These are phyloP conservation scores for Tanypteryx hageni DNA, from an alignment of 2,888 invertebrate genomes.

Conservation along the genomic window DNA sequence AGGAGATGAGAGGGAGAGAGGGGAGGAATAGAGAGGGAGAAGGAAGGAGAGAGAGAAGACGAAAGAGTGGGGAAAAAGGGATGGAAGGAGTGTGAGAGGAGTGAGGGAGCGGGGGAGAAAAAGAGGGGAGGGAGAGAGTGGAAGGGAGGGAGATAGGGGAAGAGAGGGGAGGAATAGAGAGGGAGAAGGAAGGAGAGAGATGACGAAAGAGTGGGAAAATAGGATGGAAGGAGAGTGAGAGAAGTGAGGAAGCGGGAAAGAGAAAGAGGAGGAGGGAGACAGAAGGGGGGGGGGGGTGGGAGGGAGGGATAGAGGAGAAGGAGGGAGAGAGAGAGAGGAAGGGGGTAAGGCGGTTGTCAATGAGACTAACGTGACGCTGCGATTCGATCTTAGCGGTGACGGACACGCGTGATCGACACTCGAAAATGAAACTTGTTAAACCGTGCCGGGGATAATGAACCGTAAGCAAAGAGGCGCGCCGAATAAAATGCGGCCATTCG, in stretches of 20 bases:
- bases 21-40: background rate
- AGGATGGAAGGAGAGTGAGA: no score
- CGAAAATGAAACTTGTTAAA: slow-evolving; percentile 18
- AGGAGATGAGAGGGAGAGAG: no score
- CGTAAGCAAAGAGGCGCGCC: background rate
- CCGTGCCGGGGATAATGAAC: background rate
- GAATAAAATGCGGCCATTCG: background rate
- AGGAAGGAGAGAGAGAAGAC: background rate
- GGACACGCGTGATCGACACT: background rate
- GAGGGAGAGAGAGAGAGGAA: background rate
- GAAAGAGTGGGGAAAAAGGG: background rate
- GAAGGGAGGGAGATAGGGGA: no score
- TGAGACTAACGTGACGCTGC: background rate
- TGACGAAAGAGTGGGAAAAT: no score
- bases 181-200: no score
- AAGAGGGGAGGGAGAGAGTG: no score
- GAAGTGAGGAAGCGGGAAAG: no score
- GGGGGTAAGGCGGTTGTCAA: background rate
- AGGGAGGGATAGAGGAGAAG: no score
- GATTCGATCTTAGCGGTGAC: background rate
- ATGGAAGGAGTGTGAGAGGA: background rate
- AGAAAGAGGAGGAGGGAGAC: no score
- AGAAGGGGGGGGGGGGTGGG: no score
- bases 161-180: no score
- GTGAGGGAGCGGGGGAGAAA: background rate